Percentiles rank a stretch among this genome's conserved stretches.
These are phyloP conservation scores for Calephelis perditalis DNA, from an alignment of 2,888 invertebrate genomes.

Conservation along the genomic window DNA sequence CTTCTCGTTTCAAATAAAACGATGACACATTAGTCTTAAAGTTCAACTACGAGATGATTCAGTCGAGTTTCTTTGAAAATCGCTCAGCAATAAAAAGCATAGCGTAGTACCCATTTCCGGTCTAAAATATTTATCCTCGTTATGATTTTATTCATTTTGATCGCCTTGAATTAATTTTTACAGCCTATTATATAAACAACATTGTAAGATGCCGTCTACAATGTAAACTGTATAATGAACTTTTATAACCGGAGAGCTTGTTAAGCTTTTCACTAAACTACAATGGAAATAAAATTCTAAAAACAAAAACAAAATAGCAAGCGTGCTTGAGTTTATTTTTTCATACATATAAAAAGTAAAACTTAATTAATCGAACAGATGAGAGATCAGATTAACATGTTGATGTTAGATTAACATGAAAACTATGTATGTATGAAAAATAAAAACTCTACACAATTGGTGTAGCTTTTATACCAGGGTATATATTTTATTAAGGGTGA, in stretches of 20 bases:
- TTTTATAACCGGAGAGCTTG: slow-evolving; percentile 1
- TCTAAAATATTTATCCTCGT: slow-evolving; percentile 10
- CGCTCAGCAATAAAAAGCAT: background rate
- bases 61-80: slow-evolving; percentile 5
- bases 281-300: no score
- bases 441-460: no score
- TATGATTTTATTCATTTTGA: background rate
- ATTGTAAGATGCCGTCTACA: slow-evolving; percentile 8
- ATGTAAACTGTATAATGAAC: slow-evolving; percentile 7
- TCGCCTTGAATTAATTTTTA: slow-evolving; percentile 10
- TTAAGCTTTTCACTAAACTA: background rate
- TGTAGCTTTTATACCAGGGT: no score
- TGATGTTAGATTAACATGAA: no score
- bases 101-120: background rate
- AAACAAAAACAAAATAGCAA: no score
- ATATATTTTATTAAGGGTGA: no score
- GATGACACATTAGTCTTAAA: background rate
- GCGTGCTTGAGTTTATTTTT: no score
- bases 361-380: no score
- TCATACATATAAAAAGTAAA: no score
- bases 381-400: no score
- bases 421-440: no score
- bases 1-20: background rate
- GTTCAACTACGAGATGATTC: slow-evolving; percentile 3
- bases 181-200: background rate